Evolutionary conservation across 1,140 invertebrate species (phyloP).

Genomic region (Chlorops oryzae): DNA sequence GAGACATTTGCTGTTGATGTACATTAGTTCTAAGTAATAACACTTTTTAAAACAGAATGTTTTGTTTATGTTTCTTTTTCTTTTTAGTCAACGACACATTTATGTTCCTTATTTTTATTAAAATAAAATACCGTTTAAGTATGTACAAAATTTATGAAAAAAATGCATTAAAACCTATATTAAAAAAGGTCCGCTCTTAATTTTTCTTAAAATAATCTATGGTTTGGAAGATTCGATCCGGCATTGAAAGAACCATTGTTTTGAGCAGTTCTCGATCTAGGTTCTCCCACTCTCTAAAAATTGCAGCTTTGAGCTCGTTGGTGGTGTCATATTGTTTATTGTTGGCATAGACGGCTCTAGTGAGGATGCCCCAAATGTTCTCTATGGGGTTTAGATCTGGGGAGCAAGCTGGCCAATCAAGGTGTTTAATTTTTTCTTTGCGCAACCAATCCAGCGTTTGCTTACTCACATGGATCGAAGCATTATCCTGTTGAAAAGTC

Average conservation of each 20-base stretch:
- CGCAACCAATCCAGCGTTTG: background rate
- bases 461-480: conserved; percentile 8
- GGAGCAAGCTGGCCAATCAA: conserved; percentile 9
- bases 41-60: too few species aligned
- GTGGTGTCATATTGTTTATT: conserved; percentile 9
- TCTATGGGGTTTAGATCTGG: conserved; percentile 21
- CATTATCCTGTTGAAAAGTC: conserved; percentile 16
- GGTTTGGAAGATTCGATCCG: background rate
- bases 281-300: conserved; percentile 4
- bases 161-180: too few species aligned
- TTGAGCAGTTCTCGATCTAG: background rate
- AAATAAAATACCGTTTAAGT: too few species aligned
- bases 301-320: conserved; percentile 10
- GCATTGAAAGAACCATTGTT: background rate
- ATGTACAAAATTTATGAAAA: too few species aligned
- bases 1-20: too few species aligned
- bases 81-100: too few species aligned
- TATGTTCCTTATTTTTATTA: too few species aligned
- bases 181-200: too few species aligned
- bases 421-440: background rate
- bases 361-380: conserved; percentile 16
- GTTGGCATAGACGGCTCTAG: conserved; percentile 6
- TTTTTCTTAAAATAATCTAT: too few species aligned
- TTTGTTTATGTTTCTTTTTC: too few species aligned
- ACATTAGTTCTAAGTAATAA: too few species aligned